Evolutionary conservation across 2,888 invertebrate species (phyloP).

Genomic region (Atrina japonica): DNA sequence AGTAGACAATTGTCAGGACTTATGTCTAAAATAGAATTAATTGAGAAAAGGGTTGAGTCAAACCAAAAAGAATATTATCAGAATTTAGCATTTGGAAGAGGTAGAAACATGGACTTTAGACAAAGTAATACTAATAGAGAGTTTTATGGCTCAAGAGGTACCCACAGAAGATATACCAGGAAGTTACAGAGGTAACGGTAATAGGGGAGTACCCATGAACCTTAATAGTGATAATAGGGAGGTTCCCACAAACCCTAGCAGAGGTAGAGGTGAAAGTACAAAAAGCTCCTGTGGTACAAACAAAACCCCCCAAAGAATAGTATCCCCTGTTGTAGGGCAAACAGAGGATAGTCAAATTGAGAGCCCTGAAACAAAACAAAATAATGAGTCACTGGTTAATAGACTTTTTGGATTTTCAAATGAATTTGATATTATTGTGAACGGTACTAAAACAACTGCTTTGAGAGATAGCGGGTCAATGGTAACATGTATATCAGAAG

Average conservation of each 20-base stretch:
- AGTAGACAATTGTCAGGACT: too few species aligned
- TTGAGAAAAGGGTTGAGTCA: background rate
- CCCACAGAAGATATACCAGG: background rate
- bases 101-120: too few species aligned
- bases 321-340: too few species aligned
- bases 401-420: background rate
- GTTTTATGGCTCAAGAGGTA: background rate
- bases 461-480: background rate
- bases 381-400: too few species aligned
- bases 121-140: too few species aligned
- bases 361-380: too few species aligned
- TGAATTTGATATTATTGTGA: slow-evolving; percentile 2
- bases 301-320: background rate
- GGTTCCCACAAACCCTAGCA: background rate
- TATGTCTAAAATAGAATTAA: too few species aligned
- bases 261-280: background rate
- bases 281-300: background rate
- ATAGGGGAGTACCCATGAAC: background rate
- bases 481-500: slow-evolving; percentile 9
- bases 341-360: background rate
- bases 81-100: too few species aligned
- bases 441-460: background rate
- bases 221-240: too few species aligned
- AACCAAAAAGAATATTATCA: too few species aligned
- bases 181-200: background rate